Base-by-base conservation (phyloP, 2,888 invertebrate genomes). In the Unio pictorum region DNA sequence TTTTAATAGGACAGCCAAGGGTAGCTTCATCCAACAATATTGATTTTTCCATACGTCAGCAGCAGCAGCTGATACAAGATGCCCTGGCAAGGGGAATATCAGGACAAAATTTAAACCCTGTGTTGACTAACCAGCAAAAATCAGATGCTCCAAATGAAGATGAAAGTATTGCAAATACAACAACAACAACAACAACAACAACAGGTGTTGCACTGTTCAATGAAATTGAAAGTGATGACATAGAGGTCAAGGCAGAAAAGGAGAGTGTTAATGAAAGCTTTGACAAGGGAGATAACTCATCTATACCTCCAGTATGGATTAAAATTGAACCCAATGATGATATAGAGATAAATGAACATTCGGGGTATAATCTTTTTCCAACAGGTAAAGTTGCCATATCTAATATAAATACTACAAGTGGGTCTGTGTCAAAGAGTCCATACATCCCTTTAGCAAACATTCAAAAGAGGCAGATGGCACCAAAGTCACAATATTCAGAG, bases 311-410 rank as follows among this genome's bases (percentile, higher is more conserved):
- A 15, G 15, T 45, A 45, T 74, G 69, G 73, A 72, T 77, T 56
- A 77, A 77, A 65, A 45, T 68, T 5, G 77, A 77, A 55, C 77
- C 77, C 8, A 57, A 26, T 8, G 77, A 75, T 58, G 70, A 73
- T n/a, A 45, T 45, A 45, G 45, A 45, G 15, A 45, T 45, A 45
- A 45, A 30, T 23, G 56, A 64, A 64, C 11, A 64, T 5, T 55
- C 28, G 28, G 45, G 15, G 45, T 45, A 15, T 11, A 15, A 45
- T 15, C 45, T 45, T 45, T 15, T 45, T 45, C 45, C 45, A 45
- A 15, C 45, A 45, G 45, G 45, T 45, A 45, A 45, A 45, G 15
- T 45, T 45, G 15, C 11, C 3, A 4, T 45, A 45, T 11, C 45
- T 45, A 45, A 45, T 15, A 45, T 45, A 45, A 45, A 3, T 45